These are phyloP conservation scores for Pseudocheirus occidentalis DNA, from an alignment of 2,797 vertebrate species.

Conservation along the genomic window DNA sequence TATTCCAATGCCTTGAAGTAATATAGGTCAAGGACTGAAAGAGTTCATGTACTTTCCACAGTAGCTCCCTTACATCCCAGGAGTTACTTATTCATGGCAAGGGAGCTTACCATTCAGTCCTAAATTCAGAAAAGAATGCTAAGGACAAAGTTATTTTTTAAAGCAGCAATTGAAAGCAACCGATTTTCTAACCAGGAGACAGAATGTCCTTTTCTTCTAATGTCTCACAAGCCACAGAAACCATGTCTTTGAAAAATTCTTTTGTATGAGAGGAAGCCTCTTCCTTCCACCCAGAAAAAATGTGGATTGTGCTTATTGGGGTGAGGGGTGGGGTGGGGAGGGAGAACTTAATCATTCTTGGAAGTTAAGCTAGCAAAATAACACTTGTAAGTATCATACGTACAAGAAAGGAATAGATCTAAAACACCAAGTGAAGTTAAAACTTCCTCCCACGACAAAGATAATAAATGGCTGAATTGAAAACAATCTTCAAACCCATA, in stretches of 20 bases:
- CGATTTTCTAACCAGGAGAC: conserved; percentile 20
- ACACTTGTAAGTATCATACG: conserved; percentile 18
- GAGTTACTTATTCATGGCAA: conserved; percentile 50
- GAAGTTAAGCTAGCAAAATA: conserved; percentile 13
- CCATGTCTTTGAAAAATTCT: conserved; percentile 48
- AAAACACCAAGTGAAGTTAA: conserved; percentile 41
- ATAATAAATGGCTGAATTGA: conserved; percentile 14
- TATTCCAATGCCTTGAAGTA: conserved; percentile 15
- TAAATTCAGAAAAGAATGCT: conserved; percentile 51
- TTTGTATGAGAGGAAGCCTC: conserved; percentile 13
- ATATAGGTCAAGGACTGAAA: conserved; percentile 40
- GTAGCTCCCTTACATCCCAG: neutral
- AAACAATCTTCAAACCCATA: conserved; percentile 32
- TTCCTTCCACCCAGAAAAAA: neutral
- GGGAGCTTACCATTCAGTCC: conserved; percentile 39
- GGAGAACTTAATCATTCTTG: neutral
- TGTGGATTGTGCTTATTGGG: neutral
- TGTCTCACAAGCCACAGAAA: conserved; percentile 31
- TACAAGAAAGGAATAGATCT: conserved; percentile 38
- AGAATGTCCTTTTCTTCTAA: conserved; percentile 40
- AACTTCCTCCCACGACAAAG: conserved; percentile 24
- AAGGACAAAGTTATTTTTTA: conserved; percentile 41
- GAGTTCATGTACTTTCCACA: conserved; percentile 41
- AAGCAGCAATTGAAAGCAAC: conserved; percentile 51
- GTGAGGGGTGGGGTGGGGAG: neutral